phyloP scores from a whole-genome alignment of 2,797 vertebrate genomes.

The Dendrocincla fuliginosa region DNA sequence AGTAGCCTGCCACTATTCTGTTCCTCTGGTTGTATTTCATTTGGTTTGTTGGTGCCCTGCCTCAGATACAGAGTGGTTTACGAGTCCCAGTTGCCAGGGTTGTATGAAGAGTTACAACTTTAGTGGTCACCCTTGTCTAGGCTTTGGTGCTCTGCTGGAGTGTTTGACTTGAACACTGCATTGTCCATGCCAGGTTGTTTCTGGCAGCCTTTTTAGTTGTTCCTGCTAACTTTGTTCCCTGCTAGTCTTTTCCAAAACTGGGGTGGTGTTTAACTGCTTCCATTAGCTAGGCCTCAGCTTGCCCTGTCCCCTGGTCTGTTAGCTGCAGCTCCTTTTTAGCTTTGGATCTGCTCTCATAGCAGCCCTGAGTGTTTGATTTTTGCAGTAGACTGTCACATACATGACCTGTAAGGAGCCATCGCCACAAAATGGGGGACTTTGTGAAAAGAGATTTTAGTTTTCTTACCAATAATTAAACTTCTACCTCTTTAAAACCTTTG shows the following conservation, averaged over 20 bases:
- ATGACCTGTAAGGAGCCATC: background rate
- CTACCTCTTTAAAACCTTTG: background rate
- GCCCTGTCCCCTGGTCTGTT: background rate
- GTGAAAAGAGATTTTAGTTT: background rate
- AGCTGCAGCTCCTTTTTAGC: background rate
- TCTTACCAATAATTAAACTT: background rate
- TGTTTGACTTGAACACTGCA: background rate
- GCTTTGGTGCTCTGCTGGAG: background rate
- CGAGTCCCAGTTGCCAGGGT: background rate
- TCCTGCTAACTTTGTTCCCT: background rate
- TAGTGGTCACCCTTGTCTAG: background rate
- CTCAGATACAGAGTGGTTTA: fast-evolving
- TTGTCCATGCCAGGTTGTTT: background rate
- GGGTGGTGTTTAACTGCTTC: background rate
- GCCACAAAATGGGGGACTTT: background rate
- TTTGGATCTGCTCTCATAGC: background rate
- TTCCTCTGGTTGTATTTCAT: background rate
- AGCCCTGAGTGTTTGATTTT: background rate
- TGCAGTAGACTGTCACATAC: background rate
- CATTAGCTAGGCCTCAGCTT: background rate
- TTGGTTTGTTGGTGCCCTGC: background rate
- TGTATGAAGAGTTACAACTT: background rate
- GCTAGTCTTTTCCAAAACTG: background rate
- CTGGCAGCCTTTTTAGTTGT: background rate
- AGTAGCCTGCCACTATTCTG: background rate